Evolutionary conservation across 2,113 vertebrate species (phyloP).

Genomic region (Cichladusa arquata): DNA sequence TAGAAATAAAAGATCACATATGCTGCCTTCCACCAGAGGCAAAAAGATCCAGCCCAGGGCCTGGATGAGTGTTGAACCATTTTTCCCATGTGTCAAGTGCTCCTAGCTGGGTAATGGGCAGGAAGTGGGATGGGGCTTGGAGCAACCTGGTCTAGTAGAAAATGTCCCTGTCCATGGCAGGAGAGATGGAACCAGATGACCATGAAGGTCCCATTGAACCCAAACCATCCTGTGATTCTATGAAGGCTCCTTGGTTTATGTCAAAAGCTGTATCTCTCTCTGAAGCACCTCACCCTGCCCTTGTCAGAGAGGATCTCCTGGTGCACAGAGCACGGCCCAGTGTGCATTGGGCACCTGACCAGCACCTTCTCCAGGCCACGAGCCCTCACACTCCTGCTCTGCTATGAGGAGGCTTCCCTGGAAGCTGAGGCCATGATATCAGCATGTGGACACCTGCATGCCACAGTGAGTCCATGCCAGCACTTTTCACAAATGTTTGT

Average conservation of each 20-base stretch:
- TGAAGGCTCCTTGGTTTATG: neutral
- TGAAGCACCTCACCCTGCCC: neutral
- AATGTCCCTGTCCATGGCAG: neutral
- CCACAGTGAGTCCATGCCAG: neutral
- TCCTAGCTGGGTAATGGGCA: neutral
- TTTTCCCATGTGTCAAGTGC: neutral
- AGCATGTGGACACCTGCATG: neutral
- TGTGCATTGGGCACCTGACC: neutral
- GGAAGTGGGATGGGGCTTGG: neutral
- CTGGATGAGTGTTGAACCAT: neutral
- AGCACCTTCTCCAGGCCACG: neutral
- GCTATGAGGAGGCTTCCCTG: neutral
- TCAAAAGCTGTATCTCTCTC: neutral
- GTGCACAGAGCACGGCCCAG: neutral
- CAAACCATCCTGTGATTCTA: neutral
- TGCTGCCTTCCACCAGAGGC: neutral
- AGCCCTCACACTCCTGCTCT: neutral
- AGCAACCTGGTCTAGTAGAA: neutral
- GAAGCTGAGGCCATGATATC: neutral
- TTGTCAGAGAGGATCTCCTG: neutral
- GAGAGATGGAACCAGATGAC: neutral
- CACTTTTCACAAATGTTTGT: neutral
- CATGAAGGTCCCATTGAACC: neutral
- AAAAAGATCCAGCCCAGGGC: neutral
- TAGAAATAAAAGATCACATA: neutral